These are phyloP conservation scores for Montifringilla adamsi DNA, from an alignment of 2,113 vertebrate species.

Conservation along the genomic window DNA sequence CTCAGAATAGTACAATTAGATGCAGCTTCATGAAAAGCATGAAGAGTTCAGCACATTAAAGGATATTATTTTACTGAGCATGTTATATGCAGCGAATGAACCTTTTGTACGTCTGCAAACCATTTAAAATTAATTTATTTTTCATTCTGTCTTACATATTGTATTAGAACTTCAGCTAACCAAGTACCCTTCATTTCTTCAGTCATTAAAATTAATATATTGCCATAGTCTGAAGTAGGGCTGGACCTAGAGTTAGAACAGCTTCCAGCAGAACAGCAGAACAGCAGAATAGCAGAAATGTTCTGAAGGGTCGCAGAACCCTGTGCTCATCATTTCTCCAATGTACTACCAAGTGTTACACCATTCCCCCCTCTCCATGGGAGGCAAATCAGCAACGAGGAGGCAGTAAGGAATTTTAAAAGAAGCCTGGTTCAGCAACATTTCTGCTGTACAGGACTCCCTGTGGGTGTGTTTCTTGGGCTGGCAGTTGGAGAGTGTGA, in stretches of 20 bases:
- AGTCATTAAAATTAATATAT: neutral
- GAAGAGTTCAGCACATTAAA: constrained; percentile 56
- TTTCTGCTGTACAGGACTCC: neutral
- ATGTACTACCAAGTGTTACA: neutral
- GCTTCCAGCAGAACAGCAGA: too few species aligned
- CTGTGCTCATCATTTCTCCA: neutral
- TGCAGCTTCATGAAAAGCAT: constrained; percentile 16
- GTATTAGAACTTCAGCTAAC: constrained; percentile 1
- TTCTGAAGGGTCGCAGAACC: neutral
- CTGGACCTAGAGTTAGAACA: neutral
- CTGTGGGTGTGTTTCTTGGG: neutral
- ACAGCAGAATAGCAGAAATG: too few species aligned
- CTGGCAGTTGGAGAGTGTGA: neutral
- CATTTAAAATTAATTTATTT: constrained; percentile 57
- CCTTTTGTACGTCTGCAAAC: constrained; percentile 40
- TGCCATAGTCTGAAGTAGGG: neutral
- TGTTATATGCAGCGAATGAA: constrained; percentile 18
- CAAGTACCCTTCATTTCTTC: neutral
- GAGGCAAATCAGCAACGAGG: neutral
- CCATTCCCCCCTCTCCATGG: neutral
- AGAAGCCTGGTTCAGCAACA: neutral
- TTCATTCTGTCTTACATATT: constrained; percentile 36
- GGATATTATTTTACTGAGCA: constrained; percentile 53
- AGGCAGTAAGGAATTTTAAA: neutral
- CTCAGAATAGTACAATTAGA: constrained; percentile 58